Base-by-base conservation (phyloP, 2,888 invertebrate genomes). In the Conistra vaccinii region DNA sequence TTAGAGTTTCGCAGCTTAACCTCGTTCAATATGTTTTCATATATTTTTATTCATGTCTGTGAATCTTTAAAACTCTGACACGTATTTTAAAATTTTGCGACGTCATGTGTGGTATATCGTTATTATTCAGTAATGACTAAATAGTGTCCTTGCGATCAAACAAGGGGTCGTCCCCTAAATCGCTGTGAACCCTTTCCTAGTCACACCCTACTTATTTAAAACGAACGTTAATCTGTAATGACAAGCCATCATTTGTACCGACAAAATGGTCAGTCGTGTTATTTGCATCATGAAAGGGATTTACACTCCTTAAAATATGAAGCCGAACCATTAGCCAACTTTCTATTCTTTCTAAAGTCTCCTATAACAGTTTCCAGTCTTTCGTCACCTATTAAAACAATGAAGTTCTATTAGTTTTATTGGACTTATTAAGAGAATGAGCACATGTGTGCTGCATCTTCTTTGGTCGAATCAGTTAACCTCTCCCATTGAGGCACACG, bases 401-500 rank as follows among this genome's bases (percentile, higher is more conserved):
- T 91, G 84, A 90, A 88, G 89, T 90, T 93, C 89, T 93, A 95
- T 94, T 94, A 92, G 92, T 93, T 93, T 92, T 90, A 95, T 95
- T 95, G 92, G 92, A 55, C 91, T 91, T 89, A 95, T 94, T 95
- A 94, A 93, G 91, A 89, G 84, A 85, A 89, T 89, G 89, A 88
- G 89, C 91, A 91, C 88, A 89, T 82, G 86, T 87, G 86, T 86
- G 87, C 84, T 89, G 91, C 91, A 92, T 92, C 92, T 92, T 89
- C 90, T 93, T 91, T 93, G 94, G 93, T 93, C 93, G 93, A 90
- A 93, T 94, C 91, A 95, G 90, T 96, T 96, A 93, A 96, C 96
- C 96, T 93, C 92, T 83, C 84, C 88, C 89, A 92, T 92, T 91
- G 91, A 93, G 88, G 93, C 93, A 92, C 94, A 95, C 94, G 95